These are phyloP conservation scores for Oryzias dopingdopingensis DNA, from an alignment of 2,797 vertebrate species.

Conservation along the genomic window DNA sequence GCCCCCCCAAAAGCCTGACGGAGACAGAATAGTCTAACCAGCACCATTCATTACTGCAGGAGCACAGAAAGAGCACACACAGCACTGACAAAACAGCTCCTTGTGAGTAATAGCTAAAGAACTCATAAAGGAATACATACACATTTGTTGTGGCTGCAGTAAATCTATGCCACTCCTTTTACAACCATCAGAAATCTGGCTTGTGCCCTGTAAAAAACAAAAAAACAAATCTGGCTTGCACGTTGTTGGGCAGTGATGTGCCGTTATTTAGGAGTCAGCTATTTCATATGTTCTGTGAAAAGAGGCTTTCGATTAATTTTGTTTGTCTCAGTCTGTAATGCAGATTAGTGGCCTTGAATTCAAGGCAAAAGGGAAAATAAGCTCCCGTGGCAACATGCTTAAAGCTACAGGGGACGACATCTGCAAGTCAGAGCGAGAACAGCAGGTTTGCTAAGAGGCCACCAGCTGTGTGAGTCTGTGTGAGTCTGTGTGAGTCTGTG, in stretches of 20 bases:
- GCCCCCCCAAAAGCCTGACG: constrained; percentile 76
- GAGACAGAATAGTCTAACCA: constrained; percentile 78
- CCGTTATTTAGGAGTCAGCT: constrained; percentile 54
- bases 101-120: constrained; percentile 79
- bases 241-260: constrained; percentile 39
- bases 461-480: constrained; percentile 28
- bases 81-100: constrained; percentile 79
- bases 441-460: constrained; percentile 20
- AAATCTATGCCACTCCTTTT: constrained; percentile 69
- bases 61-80: constrained; percentile 77
- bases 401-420: constrained; percentile 28
- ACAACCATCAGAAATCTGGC: constrained; percentile 62
- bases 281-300: constrained; percentile 42
- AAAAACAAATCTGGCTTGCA: constrained; percentile 43
- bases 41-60: constrained; percentile 75
- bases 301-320: constrained; percentile 45
- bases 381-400: constrained; percentile 26
- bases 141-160: constrained; percentile 71
- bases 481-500: not conserved
- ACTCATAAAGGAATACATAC: constrained; percentile 77
- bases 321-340: constrained; percentile 48
- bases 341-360: constrained; percentile 51
- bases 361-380: constrained; percentile 18
- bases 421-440: constrained; percentile 22
- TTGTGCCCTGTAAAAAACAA: constrained; percentile 50